Evolutionary conservation across 92 coral and sea anemone genomes (phyloP), one percentile per base, ranked within the genome.

Genomic region (Phymanthus crucifer): DNA sequence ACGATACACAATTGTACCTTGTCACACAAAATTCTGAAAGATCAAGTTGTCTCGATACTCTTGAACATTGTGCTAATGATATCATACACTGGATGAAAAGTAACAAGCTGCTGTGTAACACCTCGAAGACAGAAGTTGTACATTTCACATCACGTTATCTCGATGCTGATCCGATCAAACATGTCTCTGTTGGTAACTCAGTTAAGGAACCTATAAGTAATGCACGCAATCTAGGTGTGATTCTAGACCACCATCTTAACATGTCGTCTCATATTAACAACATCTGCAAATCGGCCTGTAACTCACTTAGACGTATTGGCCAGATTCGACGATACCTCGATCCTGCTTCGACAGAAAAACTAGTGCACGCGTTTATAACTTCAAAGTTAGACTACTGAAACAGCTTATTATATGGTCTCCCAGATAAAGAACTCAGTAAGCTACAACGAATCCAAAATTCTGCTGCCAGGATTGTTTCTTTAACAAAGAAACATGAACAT

Each of bases 281-380:
- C 38, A 57, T 83, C 13, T 83, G 87, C 82, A 76, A 38, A 36
- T 76, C 83, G 43, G 83, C 87, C 7, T 67, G 67, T n/a, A 48
- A 33, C 36, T 50, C 83, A 3, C 80, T 83, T 7, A 68, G 43
- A 65, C 45, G 33, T 33, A 83, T 77, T 58, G 74, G 87, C 1
- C 48, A 23, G 37, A 71, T 84, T 27, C 45, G 83, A 6, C 34
- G 61, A n/a, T 77, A 33, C 40, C 73, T 77, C 23, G 87, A 77
- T 50, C 67, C 26, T 23, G 11, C 52, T 0, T 19, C 72, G 24
- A 70, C 78, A 33, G 83, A 70, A 76, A 66, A 77, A 52, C 71
- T 83, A 48, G 21, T 77, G 21, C 83, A 83, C 32, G 47, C 87
- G 9, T 43, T 43, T 43, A 43, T 43, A 1, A 4, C 48, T 43